Evolutionary conservation across 2,797 vertebrate genomes (phyloP).

Genomic region (Chaetophractus vellerosus): DNA sequence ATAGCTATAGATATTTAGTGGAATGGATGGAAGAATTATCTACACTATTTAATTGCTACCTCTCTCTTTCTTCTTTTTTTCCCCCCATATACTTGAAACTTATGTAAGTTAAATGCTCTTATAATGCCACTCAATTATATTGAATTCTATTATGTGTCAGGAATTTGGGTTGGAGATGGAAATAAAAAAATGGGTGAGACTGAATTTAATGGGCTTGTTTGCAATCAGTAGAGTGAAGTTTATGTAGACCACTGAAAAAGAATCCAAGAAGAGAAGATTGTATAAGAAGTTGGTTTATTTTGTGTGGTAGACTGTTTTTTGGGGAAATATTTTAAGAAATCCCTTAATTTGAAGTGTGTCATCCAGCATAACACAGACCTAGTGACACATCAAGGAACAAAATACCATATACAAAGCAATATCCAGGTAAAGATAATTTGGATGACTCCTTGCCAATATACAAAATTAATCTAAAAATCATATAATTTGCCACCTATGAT

Average conservation of each 20-base stretch:
- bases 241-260: not conserved
- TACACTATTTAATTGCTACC: not conserved
- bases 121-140: not conserved
- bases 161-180: not conserved
- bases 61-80: not conserved
- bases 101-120: not conserved
- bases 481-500: not conserved
- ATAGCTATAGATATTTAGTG: not conserved
- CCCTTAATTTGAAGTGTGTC: not conserved
- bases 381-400: not conserved
- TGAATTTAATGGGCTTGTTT: conserved; percentile 20
- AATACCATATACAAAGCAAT: not conserved
- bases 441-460: not conserved
- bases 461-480: not conserved
- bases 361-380: not conserved
- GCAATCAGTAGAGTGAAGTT: not conserved
- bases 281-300: conserved; percentile 1
- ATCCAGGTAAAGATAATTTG: conserved; percentile 24
- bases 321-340: not conserved
- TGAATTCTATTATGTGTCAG: not conserved
- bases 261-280: conserved; percentile 26
- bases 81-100: not conserved
- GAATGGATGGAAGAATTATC: not conserved
- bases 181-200: conserved; percentile 12
- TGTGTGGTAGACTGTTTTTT: not conserved